Conservation (phyloP, 2,888 invertebrate genomes). For the Trachelus troglodyta region DNA sequence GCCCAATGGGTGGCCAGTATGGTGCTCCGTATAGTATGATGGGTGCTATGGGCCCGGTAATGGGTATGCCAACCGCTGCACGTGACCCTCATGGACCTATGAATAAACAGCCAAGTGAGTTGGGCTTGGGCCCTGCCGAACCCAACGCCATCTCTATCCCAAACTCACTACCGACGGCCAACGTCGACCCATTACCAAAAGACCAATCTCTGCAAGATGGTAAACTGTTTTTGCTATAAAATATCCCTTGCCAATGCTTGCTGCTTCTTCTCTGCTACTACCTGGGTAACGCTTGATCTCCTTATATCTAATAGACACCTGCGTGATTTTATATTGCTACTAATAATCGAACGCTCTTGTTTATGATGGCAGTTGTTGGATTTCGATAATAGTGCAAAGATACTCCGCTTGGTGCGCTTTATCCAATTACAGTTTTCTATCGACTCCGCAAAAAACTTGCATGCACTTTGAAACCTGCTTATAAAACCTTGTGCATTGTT, state of each 20-base stretch:
- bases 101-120: slow-evolving; percentile 77
- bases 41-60: slow-evolving; percentile 68
- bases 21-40: slow-evolving; percentile 68
- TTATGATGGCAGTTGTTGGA: not conserved
- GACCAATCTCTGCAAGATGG: slow-evolving; percentile 66
- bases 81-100: slow-evolving; percentile 64
- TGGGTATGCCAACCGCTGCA: slow-evolving; percentile 61
- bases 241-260: slow-evolving; percentile 69
- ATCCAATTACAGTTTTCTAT: not conserved
- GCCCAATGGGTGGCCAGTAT: slow-evolving; percentile 68
- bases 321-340: not conserved
- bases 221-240: slow-evolving; percentile 64
- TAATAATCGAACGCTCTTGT: not conserved
- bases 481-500: not conserved
- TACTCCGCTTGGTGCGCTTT: not conserved
- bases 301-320: not conserved
- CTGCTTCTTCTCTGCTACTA: slow-evolving; percentile 36
- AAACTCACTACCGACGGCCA: slow-evolving; percentile 60
- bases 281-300: slow-evolving; percentile 36
- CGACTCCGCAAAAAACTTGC: not conserved
- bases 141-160: slow-evolving; percentile 60
- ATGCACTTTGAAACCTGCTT: not conserved
- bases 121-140: slow-evolving; percentile 69
- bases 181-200: slow-evolving; percentile 63
- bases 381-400: not conserved